Evolutionary conservation across 2,113 vertebrate species (phyloP).

Genomic region (Pandion haliaetus): DNA sequence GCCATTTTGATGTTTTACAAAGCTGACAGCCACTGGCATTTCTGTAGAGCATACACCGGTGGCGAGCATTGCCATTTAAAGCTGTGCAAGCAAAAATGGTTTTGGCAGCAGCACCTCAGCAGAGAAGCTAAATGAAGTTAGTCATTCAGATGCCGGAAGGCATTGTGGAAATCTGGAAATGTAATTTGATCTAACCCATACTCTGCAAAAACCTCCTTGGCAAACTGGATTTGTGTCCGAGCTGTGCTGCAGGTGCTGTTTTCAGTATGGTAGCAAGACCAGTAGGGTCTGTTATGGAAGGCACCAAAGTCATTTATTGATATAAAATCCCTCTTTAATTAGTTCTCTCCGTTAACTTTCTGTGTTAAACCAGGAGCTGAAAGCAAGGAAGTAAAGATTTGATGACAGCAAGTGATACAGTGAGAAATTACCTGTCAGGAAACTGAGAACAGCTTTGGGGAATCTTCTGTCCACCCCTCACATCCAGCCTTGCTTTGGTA

Average conservation of each 20-base stretch:
- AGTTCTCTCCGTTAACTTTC: not conserved
- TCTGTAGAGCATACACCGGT: accelerated
- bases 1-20: not conserved
- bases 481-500: not conserved
- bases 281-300: not conserved
- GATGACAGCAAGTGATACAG: not conserved
- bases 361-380: not conserved
- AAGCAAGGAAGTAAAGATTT: not conserved
- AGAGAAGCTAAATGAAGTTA: not conserved
- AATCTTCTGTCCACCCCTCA: not conserved
- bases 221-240: not conserved
- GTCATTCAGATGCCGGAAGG: not conserved
- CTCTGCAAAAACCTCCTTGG: not conserved
- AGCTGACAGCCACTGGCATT: not conserved
- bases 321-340: not conserved
- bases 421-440: not conserved
- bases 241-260: not conserved
- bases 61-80: not conserved
- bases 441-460: not conserved
- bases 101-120: not conserved
- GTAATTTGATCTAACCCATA: not conserved
- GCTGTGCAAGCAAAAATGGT: not conserved
- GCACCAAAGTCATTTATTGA: not conserved
- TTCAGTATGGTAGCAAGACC: not conserved
- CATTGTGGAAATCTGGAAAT: not conserved